A percentile compares a stretch with the other conserved stretches of the same genome.
phyloP scores from a whole-genome alignment of 1,140 invertebrate species.

The Drosophila biarmipes region DNA sequence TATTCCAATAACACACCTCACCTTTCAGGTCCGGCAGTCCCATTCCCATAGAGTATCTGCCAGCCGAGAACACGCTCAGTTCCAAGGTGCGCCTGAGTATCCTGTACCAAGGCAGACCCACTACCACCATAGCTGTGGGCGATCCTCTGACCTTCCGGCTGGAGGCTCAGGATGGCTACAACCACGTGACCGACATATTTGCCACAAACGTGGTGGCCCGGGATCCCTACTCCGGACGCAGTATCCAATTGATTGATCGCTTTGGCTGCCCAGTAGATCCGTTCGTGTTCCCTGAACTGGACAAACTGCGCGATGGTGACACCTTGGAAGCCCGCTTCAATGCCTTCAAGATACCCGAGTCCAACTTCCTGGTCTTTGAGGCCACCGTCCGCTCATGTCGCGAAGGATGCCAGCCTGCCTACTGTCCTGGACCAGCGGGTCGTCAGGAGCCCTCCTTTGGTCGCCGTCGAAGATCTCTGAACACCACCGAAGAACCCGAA shows the following conservation, averaged over 20 bases:
- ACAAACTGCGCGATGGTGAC: conserved; percentile 93
- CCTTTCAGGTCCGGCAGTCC: conserved; percentile 92
- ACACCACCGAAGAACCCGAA: conserved; percentile 83
- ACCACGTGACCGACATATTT: conserved; percentile 95
- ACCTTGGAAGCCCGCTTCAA: conserved; percentile 96
- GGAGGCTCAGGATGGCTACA: conserved; percentile 95
- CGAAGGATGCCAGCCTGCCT: conserved; percentile 95
- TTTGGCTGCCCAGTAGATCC: conserved; percentile 96
- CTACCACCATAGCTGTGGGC: conserved; percentile 96
- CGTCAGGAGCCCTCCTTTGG: conserved; percentile 93
- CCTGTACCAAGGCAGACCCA: conserved; percentile 94
- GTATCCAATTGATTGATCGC: conserved; percentile 95
- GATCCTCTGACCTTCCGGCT: conserved; percentile 95
- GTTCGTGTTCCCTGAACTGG: conserved; percentile 95
- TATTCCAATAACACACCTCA: background rate
- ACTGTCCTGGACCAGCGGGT: conserved; percentile 90
- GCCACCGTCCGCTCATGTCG: conserved; percentile 95
- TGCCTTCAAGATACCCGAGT: conserved; percentile 97
- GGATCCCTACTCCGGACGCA: conserved; percentile 95
- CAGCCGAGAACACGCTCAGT: conserved; percentile 95
- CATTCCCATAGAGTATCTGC: conserved; percentile 95
- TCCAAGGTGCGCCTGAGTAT: conserved; percentile 94
- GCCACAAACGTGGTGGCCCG: conserved; percentile 96
- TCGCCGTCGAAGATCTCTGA: conserved; percentile 87
- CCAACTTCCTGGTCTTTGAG: conserved; percentile 96